phyloP scores from a whole-genome alignment of 1,140 invertebrate species.

The Tetragnatha versicolor region DNA sequence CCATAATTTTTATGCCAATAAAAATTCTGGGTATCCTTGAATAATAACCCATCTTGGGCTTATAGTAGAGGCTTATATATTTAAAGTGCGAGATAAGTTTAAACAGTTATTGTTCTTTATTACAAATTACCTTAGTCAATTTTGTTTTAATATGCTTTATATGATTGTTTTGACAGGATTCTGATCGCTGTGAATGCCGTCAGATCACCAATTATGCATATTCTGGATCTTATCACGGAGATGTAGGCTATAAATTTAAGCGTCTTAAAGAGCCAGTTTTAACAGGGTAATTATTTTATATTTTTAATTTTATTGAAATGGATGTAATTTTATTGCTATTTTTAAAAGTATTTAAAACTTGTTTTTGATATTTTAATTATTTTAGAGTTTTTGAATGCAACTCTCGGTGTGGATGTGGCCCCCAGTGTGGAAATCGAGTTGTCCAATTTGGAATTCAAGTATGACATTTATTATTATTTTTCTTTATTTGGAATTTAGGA shows the following conservation, averaged over 20 bases:
- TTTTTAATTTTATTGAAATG: background rate
- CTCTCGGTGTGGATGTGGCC: constrained; percentile 79
- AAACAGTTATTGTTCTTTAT: constrained; percentile 37
- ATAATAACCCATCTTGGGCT: too few species aligned
- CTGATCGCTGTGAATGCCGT: constrained; percentile 88
- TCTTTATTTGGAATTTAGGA: too few species aligned
- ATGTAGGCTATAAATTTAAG: constrained; percentile 83
- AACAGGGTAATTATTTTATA: constrained; percentile 69
- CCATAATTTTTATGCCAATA: too few species aligned
- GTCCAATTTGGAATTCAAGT: constrained; percentile 69
- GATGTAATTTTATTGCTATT: background rate
- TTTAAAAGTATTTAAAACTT: too few species aligned
- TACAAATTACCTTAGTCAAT: background rate
- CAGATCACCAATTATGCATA: constrained; percentile 83
- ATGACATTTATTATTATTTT: background rate
- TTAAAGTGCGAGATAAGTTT: constrained; percentile 25
- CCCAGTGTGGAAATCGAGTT: constrained; percentile 84
- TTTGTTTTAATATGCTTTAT: background rate
- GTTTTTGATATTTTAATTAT: constrained; percentile 29
- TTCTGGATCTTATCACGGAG: constrained; percentile 60
- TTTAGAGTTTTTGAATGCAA: constrained; percentile 93
- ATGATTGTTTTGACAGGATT: constrained; percentile 70
- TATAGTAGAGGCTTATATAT: too few species aligned
- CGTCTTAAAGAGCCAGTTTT: constrained; percentile 81
- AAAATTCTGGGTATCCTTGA: too few species aligned